Base-by-base conservation (phyloP, 1,140 invertebrate species). In the Oscheius sp. region DNA sequence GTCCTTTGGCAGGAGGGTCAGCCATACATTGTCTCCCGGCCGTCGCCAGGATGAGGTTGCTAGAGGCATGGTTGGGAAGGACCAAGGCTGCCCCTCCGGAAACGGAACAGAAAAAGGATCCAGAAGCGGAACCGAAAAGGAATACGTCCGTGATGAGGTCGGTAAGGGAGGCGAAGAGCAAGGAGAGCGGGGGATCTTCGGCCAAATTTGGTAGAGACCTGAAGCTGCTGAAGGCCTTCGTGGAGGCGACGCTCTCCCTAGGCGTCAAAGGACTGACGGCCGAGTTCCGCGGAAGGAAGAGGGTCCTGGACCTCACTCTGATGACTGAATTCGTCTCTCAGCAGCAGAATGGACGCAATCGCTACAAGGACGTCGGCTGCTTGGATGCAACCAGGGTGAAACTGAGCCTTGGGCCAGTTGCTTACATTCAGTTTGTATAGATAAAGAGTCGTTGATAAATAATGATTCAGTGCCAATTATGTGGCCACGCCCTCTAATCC, bases 361-460 rank as follows among this genome's bases (percentile, higher is more conserved):
- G 64, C 4, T 66, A 66, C 64, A 66, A 45, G 20, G 64, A 66
- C 20, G 64, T 66, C 28, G 64, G 64, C 29, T 66, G 64, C 31
- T 31, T 66, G 10, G 64, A 66, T 29, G 45, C 45, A 13, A 66
- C 34, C 52, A 38, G 64, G 18, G 64, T 66, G 1, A 45, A 45
- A 34, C 38, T 42, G 7, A 42, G 7, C 38, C 45, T 66, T 4
- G 10, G 1, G 3, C 29, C 42, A 18, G 46, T 34, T 23, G 42
- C 58, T 23, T 66, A 66, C 64, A 66, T 66, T 32, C 64, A 66
- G 18, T 38, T 45, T 4, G 52, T 46, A 26, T 66, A 66, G 28
- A 45, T 66, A 45, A 28, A 35, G 23, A 26, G 18, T n/a, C 64
- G 45, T 45, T 28, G 38, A 38, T 1, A 49, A 66, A 66, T n/a